Percentiles rank a stretch among this genome's conserved stretches.
Evolutionary conservation across 2,797 vertebrate genomes (phyloP).

Genomic region (Emydoidea blandingii): DNA sequence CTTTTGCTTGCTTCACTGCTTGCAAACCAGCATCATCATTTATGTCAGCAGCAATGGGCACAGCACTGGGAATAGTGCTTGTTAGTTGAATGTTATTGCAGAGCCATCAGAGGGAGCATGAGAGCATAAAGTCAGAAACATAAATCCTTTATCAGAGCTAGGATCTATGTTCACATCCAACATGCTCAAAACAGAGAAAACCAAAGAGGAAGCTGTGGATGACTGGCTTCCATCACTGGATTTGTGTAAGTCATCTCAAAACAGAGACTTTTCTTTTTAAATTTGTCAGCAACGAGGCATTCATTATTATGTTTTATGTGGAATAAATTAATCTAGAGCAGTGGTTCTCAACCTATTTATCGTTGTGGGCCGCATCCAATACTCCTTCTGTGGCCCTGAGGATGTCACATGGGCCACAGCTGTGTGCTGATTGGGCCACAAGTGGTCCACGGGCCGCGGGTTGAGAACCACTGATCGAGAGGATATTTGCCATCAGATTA

Average conservation of each 20-base stretch:
- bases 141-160: fast-evolving
- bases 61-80: not conserved
- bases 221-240: not conserved
- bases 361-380: too few relatives aligned
- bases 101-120: fast-evolving
- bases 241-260: not conserved
- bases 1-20: not conserved
- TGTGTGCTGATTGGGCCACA: too few relatives aligned
- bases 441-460: too few relatives aligned
- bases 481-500: fast-evolving
- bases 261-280: not conserved
- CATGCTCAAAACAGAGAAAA: not conserved
- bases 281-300: not conserved
- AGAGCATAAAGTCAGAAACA: not conserved
- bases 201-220: not conserved
- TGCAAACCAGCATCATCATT: not conserved
- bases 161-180: fast-evolving
- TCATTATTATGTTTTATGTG: fast-evolving
- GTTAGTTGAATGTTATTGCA: not conserved
- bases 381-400: too few relatives aligned
- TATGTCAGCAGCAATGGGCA: fast-evolving
- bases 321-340: fast-evolving
- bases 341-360: too few relatives aligned
- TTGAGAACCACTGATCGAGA: not conserved
- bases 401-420: too few relatives aligned